phyloP scores from a whole-genome alignment of 2,888 invertebrate species.

The Selenia dentaria region DNA sequence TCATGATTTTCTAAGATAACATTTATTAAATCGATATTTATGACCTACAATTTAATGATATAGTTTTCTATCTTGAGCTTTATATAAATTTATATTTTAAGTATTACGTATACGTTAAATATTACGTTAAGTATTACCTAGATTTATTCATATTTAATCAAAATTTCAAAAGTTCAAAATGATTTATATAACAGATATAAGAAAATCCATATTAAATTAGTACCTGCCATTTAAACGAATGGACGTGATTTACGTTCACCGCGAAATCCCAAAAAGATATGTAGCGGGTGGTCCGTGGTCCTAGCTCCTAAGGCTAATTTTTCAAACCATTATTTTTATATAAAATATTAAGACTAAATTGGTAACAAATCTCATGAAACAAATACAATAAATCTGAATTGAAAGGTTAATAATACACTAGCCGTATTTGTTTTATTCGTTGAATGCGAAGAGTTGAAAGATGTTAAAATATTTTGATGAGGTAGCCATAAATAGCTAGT shows the following conservation, averaged over 20 bases:
- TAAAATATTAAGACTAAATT: constrained; percentile 41
- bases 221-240: constrained; percentile 13
- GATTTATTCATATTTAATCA: too few relatives aligned
- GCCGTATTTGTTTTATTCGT: constrained; percentile 33
- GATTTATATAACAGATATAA: too few relatives aligned
- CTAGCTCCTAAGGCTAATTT: constrained; percentile 42
- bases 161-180: too few relatives aligned
- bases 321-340: constrained; percentile 51
- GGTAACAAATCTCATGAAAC: constrained; percentile 43
- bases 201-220: constrained; percentile 26
- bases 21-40: too few relatives aligned
- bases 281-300: constrained; percentile 56
- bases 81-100: too few relatives aligned
- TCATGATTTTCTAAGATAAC: too few relatives aligned
- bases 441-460: constrained; percentile 30
- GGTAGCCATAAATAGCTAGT: constrained; percentile 43
- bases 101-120: too few relatives aligned
- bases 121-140: too few relatives aligned
- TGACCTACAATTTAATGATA: too few relatives aligned
- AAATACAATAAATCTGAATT: constrained; percentile 62
- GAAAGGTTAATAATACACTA: constrained; percentile 56
- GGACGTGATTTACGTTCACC: constrained; percentile 23
- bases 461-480: constrained; percentile 32
- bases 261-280: constrained; percentile 26
- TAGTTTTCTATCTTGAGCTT: too few relatives aligned